Conservation (phyloP, 2,113 vertebrate genomes). For the Daubentonia madagascariensis region DNA sequence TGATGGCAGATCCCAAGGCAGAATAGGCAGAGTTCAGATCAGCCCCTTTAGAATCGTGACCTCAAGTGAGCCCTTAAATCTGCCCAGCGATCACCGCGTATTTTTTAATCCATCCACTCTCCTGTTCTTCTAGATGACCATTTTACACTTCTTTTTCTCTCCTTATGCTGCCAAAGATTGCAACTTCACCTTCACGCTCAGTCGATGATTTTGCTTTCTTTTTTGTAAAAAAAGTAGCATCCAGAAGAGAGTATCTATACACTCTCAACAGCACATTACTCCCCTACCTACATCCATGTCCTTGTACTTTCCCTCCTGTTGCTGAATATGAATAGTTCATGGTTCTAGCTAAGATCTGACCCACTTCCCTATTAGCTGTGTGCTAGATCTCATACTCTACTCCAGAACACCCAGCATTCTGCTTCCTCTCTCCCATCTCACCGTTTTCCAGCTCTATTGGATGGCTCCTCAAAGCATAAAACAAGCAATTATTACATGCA, state of each 20-base stretch:
- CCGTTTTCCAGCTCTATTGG: neutral
- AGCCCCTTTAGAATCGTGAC: neutral
- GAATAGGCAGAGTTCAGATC: neutral
- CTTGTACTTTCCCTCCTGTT: neutral
- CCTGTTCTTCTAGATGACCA: neutral
- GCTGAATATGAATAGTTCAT: no score
- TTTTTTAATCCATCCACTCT: neutral
- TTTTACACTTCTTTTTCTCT: neutral
- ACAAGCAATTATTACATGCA: neutral
- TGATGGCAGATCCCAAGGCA: neutral
- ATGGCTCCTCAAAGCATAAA: neutral
- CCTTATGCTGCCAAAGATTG: neutral
- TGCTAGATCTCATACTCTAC: neutral
- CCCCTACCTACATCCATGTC: neutral
- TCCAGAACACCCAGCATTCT: neutral
- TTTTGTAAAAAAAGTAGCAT: neutral
- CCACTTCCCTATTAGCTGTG: no score
- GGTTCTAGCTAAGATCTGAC: neutral
- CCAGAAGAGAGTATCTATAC: neutral
- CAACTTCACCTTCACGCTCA: neutral
- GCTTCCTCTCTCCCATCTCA: neutral
- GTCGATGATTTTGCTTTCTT: neutral
- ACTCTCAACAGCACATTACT: neutral
- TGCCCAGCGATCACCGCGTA: neutral
- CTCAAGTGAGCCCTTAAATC: neutral